Evolutionary conservation across 2,113 vertebrate species (phyloP), one percentile per base, ranked within the genome.

Genomic region (Gorilla gorilla): DNA sequence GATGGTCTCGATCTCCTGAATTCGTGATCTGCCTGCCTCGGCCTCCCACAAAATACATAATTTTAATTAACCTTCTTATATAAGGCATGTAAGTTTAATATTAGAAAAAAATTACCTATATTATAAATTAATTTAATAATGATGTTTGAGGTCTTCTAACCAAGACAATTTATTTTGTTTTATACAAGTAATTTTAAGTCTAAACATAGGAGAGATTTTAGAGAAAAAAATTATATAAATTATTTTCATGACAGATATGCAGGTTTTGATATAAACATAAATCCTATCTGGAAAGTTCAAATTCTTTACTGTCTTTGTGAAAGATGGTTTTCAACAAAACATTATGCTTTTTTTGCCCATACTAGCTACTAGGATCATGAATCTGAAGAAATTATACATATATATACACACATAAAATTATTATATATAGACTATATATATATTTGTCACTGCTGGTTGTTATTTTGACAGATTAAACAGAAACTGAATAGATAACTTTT

Each of bases 391-490:
- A 73, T 95, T 59, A 81, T 66, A 30, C 12, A 30, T 75, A 75
- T 84, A 43, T 23, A 40, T 30, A 59, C 30, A 40, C 38, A 27
- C 8, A 45, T 25, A 13, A 73, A 48, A 73, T 93, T 59, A 86
- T 40, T 88, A 78, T 84, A 35, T 23, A 64, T 30, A 27, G 25
- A 76, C 43, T 92, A 64, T n/a, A n/a, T 38, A 89, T 79, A 64
- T 55, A 40, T 8, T 90, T 95, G 23, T 73, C 89, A 89, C 45
- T 61, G 59, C 11, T n/a, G 23, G 57, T 70, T 95, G 66, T 93
- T 80, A 76, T 92, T 97, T 96, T 93, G 48, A 70, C 25, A 84
- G 64, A 81, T 72, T 93, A 89, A 96, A 75, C 93, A 64, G 70
- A 14, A 85, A 80, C 25, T 61, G 40, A 93, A 72, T 30, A 93